Conservation (phyloP, 2,113 vertebrate species). For the Cheirogaleus medius region DNA sequence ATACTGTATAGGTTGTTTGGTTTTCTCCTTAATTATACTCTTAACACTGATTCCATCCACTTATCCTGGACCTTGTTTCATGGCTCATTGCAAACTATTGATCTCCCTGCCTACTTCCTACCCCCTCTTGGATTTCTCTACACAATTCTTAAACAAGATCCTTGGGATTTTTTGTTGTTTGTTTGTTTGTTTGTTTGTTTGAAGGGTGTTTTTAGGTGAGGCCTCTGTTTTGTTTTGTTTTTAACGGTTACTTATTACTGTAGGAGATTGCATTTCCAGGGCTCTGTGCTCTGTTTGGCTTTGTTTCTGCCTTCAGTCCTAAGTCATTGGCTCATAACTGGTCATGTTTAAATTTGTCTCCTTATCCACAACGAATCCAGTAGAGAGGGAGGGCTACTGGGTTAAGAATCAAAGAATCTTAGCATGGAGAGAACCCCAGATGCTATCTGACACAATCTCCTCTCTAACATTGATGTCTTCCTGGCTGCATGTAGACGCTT, state of each 20-base stretch:
- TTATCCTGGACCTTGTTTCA: slow-evolving; percentile 50
- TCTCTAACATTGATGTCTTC: background rate
- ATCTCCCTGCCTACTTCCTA: background rate
- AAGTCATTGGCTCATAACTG: background rate
- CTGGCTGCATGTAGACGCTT: background rate
- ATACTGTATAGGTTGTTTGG: slow-evolving; percentile 29
- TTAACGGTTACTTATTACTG: background rate
- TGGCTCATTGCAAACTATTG: slow-evolving; percentile 51
- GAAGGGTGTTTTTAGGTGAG: background rate
- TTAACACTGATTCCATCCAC: slow-evolving; percentile 50
- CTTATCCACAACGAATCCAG: background rate
- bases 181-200: background rate
- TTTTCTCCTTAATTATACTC: slow-evolving; percentile 39
- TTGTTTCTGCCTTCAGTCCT: background rate
- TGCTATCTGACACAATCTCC: background rate
- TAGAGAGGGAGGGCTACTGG: background rate
- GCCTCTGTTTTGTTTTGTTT: background rate
- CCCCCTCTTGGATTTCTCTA: slow-evolving; percentile 40
- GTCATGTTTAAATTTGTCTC: background rate
- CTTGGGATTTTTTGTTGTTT: background rate
- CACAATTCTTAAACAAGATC: slow-evolving; percentile 28
- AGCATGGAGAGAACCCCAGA: background rate
- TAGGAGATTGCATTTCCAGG: background rate
- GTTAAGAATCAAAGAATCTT: slow-evolving; percentile 2
- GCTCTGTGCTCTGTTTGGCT: background rate